These are phyloP conservation scores for Ceryle rudis DNA, from an alignment of 2,797 vertebrate species.

Conservation along the genomic window DNA sequence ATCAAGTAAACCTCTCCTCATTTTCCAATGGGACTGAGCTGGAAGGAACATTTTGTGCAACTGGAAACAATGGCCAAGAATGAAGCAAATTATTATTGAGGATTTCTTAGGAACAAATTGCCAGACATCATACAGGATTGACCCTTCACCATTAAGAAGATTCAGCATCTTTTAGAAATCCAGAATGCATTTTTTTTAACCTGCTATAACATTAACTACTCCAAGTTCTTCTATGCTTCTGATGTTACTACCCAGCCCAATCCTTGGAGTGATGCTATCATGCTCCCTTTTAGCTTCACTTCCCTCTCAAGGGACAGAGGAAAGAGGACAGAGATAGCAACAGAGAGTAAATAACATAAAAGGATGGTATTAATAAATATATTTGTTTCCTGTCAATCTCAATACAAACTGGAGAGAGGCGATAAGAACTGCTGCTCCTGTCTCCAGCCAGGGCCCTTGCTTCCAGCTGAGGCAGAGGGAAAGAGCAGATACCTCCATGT, in stretches of 20 bases:
- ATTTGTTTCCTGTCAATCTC: constrained; percentile 22
- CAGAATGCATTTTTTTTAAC: background rate
- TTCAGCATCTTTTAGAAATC: background rate
- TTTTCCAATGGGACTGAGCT: background rate
- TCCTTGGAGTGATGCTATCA: constrained; percentile 7
- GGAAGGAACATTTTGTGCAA: background rate
- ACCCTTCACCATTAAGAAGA: background rate
- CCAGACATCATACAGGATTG: background rate
- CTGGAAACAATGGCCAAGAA: background rate
- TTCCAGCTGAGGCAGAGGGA: background rate
- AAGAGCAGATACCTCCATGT: background rate
- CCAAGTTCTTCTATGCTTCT: background rate
- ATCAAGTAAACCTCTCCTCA: background rate
- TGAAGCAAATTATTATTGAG: background rate
- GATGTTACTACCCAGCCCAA: background rate
- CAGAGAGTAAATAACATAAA: constrained; percentile 5
- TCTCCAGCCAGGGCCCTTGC: background rate
- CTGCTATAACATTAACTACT: background rate
- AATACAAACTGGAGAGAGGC: background rate
- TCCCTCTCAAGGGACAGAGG: constrained; percentile 13
- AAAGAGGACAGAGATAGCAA: constrained; percentile 20
- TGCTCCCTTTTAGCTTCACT: background rate
- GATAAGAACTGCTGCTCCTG: constrained; percentile 1
- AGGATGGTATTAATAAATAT: constrained; percentile 22
- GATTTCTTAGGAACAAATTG: background rate